These are phyloP conservation scores for Radopholus similis DNA, from an alignment of 1,140 invertebrate genomes.

Conservation along the genomic window DNA sequence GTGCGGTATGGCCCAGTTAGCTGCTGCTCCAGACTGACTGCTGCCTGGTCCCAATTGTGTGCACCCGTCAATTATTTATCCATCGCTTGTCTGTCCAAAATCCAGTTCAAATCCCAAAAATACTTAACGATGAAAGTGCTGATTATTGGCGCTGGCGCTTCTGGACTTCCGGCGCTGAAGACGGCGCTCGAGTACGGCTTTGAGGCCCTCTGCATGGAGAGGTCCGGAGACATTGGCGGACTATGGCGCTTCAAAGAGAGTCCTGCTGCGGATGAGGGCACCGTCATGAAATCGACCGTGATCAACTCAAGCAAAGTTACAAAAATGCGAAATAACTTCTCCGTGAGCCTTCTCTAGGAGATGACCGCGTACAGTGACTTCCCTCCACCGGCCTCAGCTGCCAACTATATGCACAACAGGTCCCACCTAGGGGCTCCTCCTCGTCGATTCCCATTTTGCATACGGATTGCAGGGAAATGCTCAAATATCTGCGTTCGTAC, in stretches of 20 bases:
- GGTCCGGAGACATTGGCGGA: slow-evolving; percentile 60
- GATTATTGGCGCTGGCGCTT: slow-evolving; percentile 29
- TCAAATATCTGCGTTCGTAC: slow-evolving; percentile 62
- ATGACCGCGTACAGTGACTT: slow-evolving; percentile 62
- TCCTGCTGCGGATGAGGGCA: slow-evolving; percentile 46
- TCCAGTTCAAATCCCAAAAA: too few relatives aligned
- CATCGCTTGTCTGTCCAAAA: too few relatives aligned
- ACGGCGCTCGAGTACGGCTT: neutral
- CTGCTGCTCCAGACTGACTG: too few relatives aligned
- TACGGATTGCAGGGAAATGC: slow-evolving; percentile 45
- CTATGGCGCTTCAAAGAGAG: slow-evolving; percentile 58
- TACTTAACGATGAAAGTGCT: slow-evolving; percentile 24
- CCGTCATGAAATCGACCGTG: slow-evolving; percentile 62
- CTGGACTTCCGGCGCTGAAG: slow-evolving; percentile 24
- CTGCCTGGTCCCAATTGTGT: too few relatives aligned
- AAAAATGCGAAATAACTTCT: neutral
- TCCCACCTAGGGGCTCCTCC: neutral
- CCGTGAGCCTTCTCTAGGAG: neutral
- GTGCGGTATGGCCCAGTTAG: too few relatives aligned
- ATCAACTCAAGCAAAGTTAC: slow-evolving; percentile 65
- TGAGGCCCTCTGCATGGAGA: slow-evolving; percentile 47
- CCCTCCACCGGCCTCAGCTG: slow-evolving; percentile 61
- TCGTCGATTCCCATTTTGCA: too few relatives aligned
- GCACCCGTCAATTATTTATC: too few relatives aligned
- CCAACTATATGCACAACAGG: slow-evolving; percentile 63